Evolutionary conservation across 2,888 invertebrate genomes (phyloP).

Genomic region (Acanthacorydalis orientalis): DNA sequence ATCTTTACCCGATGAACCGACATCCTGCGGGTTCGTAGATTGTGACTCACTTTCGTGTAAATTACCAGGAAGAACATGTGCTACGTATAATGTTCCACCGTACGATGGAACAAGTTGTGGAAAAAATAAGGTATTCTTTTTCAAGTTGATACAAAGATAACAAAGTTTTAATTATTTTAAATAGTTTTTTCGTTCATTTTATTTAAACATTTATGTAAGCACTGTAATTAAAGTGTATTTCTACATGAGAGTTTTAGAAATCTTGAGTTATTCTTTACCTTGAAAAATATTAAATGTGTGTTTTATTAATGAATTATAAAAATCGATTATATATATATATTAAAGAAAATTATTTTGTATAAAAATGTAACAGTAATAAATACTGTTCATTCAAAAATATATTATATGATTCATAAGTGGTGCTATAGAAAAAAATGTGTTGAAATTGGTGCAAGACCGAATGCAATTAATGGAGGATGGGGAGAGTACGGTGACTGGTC

Average conservation of each 20-base stretch:
- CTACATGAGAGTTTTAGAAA: no score
- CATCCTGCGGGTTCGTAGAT: conserved; percentile 30
- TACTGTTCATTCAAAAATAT: neutral
- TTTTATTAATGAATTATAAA: no score
- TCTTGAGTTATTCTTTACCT: no score
- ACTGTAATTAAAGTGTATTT: no score
- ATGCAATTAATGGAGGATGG: conserved; percentile 48
- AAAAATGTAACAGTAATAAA: no score
- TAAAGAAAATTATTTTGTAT: no score
- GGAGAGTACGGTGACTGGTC: conserved; percentile 42
- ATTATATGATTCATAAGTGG: conserved; percentile 31
- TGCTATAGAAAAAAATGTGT: conserved; percentile 45
- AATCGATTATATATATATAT: no score
- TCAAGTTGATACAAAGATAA: no score
- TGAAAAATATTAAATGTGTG: no score
- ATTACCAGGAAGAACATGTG: conserved; percentile 27
- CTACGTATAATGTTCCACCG: conserved; percentile 32
- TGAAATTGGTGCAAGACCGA: conserved; percentile 38
- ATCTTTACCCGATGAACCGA: conserved; percentile 19
- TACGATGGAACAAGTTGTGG: conserved; percentile 51
- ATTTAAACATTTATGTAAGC: no score
- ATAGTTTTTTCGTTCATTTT: no score
- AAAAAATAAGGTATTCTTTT: conserved; percentile 34
- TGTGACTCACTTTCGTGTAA: conserved; percentile 20
- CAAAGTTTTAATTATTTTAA: no score